Evolutionary conservation across 2,888 invertebrate species (phyloP).

Genomic region (Orthonevra nobilis): DNA sequence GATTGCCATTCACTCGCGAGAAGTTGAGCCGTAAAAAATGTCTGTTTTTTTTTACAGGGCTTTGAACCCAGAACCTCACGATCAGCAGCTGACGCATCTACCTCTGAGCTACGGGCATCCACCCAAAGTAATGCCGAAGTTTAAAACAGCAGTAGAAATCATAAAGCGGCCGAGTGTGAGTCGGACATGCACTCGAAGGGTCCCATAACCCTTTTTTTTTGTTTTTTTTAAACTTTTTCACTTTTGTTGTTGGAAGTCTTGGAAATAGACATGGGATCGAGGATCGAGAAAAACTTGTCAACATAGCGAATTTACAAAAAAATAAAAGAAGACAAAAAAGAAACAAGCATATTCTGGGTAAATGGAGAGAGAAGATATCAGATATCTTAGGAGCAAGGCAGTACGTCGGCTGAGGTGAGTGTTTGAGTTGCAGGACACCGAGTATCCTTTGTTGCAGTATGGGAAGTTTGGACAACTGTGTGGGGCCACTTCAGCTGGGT

Average conservation of each 20-base stretch:
- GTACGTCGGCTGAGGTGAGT: constrained; percentile 52
- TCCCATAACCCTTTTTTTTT: too few relatives aligned
- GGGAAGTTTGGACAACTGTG: constrained; percentile 81
- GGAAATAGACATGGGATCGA: constrained; percentile 15
- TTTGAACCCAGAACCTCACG: too few relatives aligned
- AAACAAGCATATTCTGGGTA: constrained; percentile 17
- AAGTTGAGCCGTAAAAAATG: too few relatives aligned
- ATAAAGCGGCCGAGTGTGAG: too few relatives aligned
- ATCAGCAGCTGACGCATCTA: too few relatives aligned
- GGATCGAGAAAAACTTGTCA: constrained; percentile 19
- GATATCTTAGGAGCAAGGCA: constrained; percentile 61
- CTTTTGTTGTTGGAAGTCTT: constrained; percentile 45
- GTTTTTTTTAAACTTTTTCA: constrained; percentile 39
- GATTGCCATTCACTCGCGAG: too few relatives aligned
- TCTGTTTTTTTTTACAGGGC: too few relatives aligned
- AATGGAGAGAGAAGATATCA: constrained; percentile 29
- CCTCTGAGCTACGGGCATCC: too few relatives aligned
- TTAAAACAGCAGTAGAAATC: too few relatives aligned
- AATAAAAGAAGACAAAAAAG: constrained; percentile 16
- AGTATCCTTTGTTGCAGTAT: constrained; percentile 77
- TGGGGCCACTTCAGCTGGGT: constrained; percentile 81
- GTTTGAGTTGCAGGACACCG: constrained; percentile 5
- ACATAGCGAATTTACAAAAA: too few relatives aligned
- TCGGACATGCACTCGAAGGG: too few relatives aligned
- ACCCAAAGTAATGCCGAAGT: too few relatives aligned